phyloP scores from a whole-genome alignment of 2,888 invertebrate species.

The Brachyptera risi region DNA sequence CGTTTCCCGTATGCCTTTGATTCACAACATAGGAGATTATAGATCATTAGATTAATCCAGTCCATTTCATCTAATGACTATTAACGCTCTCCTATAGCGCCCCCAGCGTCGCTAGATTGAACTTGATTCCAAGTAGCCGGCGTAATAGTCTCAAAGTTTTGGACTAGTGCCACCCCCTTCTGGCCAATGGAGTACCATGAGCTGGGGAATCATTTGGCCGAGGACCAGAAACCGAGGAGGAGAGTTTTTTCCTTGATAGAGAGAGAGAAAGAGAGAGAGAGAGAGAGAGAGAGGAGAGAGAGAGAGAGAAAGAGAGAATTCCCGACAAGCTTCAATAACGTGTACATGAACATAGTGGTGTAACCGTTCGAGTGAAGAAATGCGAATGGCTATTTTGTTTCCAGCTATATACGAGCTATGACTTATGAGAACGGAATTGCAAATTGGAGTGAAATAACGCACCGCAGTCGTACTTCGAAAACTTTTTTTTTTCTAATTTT shows the following conservation, averaged over 20 bases:
- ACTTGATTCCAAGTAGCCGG: slow-evolving; percentile 12
- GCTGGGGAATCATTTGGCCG: background rate
- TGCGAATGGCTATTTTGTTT: no score
- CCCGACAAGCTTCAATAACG: no score
- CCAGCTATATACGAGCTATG: no score
- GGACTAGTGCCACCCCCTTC: background rate
- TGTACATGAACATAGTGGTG: no score
- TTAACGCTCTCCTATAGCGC: no score
- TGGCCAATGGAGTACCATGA: background rate
- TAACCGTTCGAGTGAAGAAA: no score
- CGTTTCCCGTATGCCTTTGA: slow-evolving; percentile 16
- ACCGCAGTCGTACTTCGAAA: no score
- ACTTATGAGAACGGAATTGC: no score
- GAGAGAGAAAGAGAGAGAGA: background rate
- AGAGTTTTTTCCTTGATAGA: background rate
- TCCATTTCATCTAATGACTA: slow-evolving; percentile 31
- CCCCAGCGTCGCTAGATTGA: no score
- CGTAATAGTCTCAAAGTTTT: background rate
- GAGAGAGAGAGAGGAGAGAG: background rate
- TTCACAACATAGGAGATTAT: slow-evolving; percentile 20
- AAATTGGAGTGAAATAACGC: no score
- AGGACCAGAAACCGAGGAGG: slow-evolving; percentile 12
- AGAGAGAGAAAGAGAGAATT: no score
- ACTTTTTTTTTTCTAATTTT: no score
- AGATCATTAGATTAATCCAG: slow-evolving; percentile 30